Conservation (phyloP, 2,888 invertebrate species). For the Trichogramma evanescens region DNA sequence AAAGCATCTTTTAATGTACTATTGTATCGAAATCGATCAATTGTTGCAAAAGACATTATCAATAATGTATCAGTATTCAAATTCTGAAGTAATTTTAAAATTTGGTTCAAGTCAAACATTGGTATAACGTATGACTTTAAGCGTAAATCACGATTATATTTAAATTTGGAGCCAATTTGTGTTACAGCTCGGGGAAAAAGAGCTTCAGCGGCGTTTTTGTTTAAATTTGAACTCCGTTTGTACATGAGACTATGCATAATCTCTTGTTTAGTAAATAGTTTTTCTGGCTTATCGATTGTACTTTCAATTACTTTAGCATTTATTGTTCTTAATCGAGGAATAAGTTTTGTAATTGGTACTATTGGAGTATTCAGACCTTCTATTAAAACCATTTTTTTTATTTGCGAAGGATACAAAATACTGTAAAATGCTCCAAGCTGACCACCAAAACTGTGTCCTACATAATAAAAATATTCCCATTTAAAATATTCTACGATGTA, state of each 20-base stretch:
- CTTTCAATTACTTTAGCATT: slow-evolving; percentile 36
- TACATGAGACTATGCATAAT: slow-evolving; percentile 49
- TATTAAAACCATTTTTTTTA: slow-evolving; percentile 47
- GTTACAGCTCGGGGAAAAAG: slow-evolving; percentile 50
- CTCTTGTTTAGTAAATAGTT: slow-evolving; percentile 46
- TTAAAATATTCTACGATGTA: slow-evolving; percentile 41
- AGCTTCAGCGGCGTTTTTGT: slow-evolving; percentile 47
- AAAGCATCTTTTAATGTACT: not conserved
- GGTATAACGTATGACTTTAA: slow-evolving; percentile 45
- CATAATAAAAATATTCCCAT: slow-evolving; percentile 42
- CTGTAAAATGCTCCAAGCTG: slow-evolving; percentile 44
- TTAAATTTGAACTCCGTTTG: slow-evolving; percentile 44
- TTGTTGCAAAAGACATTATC: slow-evolving; percentile 6
- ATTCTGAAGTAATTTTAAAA: slow-evolving; percentile 10
- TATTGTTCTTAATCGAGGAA: slow-evolving; percentile 32
- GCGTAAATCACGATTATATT: slow-evolving; percentile 54
- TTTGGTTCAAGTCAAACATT: slow-evolving; percentile 20
- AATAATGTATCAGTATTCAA: slow-evolving; percentile 15
- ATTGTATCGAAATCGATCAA: slow-evolving; percentile 11
- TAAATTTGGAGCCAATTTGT: slow-evolving; percentile 47
- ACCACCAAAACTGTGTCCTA: slow-evolving; percentile 52
- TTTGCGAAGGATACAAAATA: slow-evolving; percentile 44
- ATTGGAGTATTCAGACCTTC: slow-evolving; percentile 43
- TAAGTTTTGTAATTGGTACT: slow-evolving; percentile 27
- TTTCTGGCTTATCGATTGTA: slow-evolving; percentile 37